Evolutionary conservation across 2,888 invertebrate genomes (phyloP), one percentile per base, ranked within the genome.

Genomic region (Sphaerophoria rueppellii): DNA sequence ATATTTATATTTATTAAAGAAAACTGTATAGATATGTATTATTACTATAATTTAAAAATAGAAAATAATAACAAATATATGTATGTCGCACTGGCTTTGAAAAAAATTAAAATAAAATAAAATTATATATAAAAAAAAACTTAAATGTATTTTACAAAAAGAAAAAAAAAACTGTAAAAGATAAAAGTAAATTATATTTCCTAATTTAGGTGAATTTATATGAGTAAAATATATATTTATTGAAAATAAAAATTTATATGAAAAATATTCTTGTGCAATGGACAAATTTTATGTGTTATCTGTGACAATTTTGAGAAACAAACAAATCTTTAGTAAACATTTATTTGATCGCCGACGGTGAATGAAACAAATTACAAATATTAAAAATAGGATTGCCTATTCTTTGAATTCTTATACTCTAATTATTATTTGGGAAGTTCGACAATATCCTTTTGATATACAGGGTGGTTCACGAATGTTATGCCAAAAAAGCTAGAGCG

Each of bases 131-230:
- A 43, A 11, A 5, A 37, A 67, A 37, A 35, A 67, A 52, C 70
- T 57, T 86, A 71, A 71, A 52, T 70, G 74, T 63, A 86, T 69
- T 83, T 72, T 52, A 67, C 54, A 73, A 37, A n/a, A 40, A 71
- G 34, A 67, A 54, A 67, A 58, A 71, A 48, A 71, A 57, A 35
- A 72, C 24, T 24, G 24, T 43, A 77, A 73, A 70, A 60, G 55
- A 72, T 54, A 35, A 69, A 52, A n/a, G n/a, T 67, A 52, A 12
- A 14, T 67, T 65, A 65, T 50, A 11, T 46, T 16, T 65, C 52
- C 67, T 74, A 60, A 75, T 79, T 54, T 86, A 83, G 82, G 71
- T 75, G 61, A 86, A 82, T 82, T 80, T 83, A 86, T 77, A 82
- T 72, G 61, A 76, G 77, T 73, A 81, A 85, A 85, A 67, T 60